Base-by-base conservation (phyloP, 2,888 invertebrate species). In the Andricus quercusramuli region DNA sequence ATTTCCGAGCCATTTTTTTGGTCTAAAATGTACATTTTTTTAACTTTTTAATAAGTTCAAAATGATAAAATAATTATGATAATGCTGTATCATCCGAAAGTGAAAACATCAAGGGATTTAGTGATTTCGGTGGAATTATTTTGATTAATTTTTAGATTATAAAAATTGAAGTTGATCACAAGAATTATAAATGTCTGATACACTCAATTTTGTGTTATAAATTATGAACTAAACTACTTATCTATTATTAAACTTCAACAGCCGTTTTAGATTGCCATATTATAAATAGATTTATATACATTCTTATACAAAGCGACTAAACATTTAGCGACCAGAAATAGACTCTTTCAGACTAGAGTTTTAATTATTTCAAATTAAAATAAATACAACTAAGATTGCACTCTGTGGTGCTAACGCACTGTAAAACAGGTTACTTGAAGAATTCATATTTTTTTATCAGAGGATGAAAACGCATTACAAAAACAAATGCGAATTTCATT, bases 231-330 rank as follows among this genome's bases (percentile, higher is more conserved):
- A 59, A 22, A 22, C n/a, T 59, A 59, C n/a, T 59, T 59, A 59
- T 59, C 59, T 59, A 59, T 59, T 59, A 59, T 59, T 25, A 20
- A 25, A 29, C 20, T 70, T 70, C 17, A 70, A 70, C 70, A 70
- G 51, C 51, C 51, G 29, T 70, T 11, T 51, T 68, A 68, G 51
- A 51, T 70, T 29, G 47, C 25, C 68, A 15, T 22, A 68, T 4
- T 47, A 47, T 44, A 25, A 47, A 68, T 25, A 20, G 51, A 25
- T 70, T 51, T 70, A 70, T 70, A 9, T 70, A 70, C 70, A 70
- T 70, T 70, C 47, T 70, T 70, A 70, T 70, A 51, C 51, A 29
- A 47, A 51, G n/a, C 22, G 68, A 17, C 44, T 47, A 68, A 41
- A 47, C 44, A 68, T 44, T 47, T 20, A 70, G 20, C 29, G 51